Evolutionary conservation across 2,888 invertebrate species (phyloP).

Genomic region (Mycalesis mineus): DNA sequence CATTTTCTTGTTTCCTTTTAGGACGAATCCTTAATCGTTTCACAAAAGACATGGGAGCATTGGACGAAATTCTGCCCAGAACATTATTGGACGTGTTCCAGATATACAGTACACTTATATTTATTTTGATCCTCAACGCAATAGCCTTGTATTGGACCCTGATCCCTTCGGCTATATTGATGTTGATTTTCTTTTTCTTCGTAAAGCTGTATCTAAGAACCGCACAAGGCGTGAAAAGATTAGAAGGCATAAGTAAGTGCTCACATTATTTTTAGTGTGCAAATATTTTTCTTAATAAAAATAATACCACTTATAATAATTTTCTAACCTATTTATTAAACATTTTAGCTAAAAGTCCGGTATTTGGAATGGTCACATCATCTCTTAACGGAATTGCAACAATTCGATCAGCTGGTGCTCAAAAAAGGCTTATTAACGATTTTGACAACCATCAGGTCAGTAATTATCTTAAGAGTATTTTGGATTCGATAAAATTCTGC

Average conservation of each 20-base stretch:
- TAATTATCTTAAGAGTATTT: not conserved
- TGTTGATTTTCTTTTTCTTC: conserved; percentile 77
- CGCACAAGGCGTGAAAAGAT: conserved; percentile 82
- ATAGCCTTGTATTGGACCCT: conserved; percentile 79
- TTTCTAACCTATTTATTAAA: too few species aligned
- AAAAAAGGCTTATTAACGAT: conserved; percentile 79
- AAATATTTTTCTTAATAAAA: too few species aligned
- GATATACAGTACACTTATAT: conserved; percentile 68
- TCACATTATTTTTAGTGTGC: not conserved
- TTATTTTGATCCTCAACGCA: conserved; percentile 80
- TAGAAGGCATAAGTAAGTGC: conserved; percentile 80
- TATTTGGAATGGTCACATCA: conserved; percentile 87
- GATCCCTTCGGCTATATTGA: conserved; percentile 77
- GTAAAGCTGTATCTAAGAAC: conserved; percentile 82
- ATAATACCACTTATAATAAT: not conserved
- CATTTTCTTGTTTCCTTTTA: conserved; percentile 30
- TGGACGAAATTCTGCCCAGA: conserved; percentile 87
- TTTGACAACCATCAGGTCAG: conserved; percentile 79
- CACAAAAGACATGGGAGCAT: conserved; percentile 89
- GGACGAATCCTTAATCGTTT: conserved; percentile 88
- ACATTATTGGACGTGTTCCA: conserved; percentile 82
- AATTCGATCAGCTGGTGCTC: conserved; percentile 83
- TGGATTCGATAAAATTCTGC: too few species aligned
- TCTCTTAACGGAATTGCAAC: conserved; percentile 86
- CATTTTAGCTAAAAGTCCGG: conserved; percentile 84